These are phyloP conservation scores for Brachionichthys hirsutus DNA, from an alignment of 2,113 vertebrate genomes.

Conservation along the genomic window DNA sequence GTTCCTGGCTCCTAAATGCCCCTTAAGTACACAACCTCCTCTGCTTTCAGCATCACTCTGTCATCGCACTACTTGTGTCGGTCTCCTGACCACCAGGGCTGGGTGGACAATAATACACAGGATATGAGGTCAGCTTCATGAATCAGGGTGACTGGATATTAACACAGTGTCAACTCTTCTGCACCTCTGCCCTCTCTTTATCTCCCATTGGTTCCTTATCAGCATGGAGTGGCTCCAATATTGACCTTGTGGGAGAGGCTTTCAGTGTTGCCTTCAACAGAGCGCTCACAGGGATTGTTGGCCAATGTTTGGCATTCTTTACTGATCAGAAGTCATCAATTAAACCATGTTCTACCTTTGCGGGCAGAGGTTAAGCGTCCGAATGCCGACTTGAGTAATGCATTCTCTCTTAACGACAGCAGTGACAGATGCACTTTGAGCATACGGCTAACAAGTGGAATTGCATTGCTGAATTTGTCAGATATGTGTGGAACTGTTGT, in stretches of 20 bases:
- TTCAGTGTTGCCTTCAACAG: conserved; percentile 26
- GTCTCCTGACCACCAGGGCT: conserved; percentile 34
- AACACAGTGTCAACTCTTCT: conserved; percentile 25
- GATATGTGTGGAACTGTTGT: background rate
- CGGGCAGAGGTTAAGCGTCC: conserved; percentile 69
- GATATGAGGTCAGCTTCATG: conserved; percentile 44
- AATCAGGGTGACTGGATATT: conserved; percentile 37
- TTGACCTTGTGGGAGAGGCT: conserved; percentile 74
- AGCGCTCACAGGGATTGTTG: conserved; percentile 30
- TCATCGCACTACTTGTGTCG: conserved; percentile 62
- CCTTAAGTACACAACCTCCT: conserved; percentile 56
- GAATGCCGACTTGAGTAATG: conserved; percentile 60
- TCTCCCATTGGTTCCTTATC: conserved; percentile 62
- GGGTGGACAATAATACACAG: conserved; percentile 19
- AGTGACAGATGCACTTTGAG: conserved; percentile 64
- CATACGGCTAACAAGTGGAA: conserved; percentile 47
- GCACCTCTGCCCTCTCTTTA: conserved; percentile 39
- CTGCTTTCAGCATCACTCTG: conserved; percentile 59
- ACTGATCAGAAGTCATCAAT: conserved; percentile 61
- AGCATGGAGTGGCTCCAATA: conserved; percentile 46
- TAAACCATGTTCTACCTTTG: conserved; percentile 45
- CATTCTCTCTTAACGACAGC: conserved; percentile 44
- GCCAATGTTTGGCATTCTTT: conserved; percentile 61
- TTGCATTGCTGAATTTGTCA: conserved; percentile 30
- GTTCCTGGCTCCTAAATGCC: conserved; percentile 58